Evolutionary conservation across 2,797 vertebrate genomes (phyloP).

Genomic region (Phrynocephalus vlangalii): DNA sequence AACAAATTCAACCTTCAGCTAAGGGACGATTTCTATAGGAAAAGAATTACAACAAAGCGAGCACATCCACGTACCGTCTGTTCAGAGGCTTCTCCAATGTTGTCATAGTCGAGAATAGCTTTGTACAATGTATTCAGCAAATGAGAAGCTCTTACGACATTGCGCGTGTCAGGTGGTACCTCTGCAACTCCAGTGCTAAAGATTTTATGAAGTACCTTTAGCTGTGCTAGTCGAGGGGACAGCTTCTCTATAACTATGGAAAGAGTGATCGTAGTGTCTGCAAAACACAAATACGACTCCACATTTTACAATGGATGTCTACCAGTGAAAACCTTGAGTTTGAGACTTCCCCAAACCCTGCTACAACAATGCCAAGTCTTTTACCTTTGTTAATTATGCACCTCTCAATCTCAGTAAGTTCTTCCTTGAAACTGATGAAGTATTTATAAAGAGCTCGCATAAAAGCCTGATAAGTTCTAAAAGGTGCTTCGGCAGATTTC

Average conservation of each 20-base stretch:
- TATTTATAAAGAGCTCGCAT: conserved; percentile 98
- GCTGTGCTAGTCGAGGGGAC: conserved; percentile 90
- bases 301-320: conserved; percentile 7
- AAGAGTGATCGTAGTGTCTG: conserved; percentile 93
- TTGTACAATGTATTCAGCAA: conserved; percentile 97
- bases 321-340: conserved; percentile 19
- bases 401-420: conserved; percentile 91
- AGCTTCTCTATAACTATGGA: conserved; percentile 89
- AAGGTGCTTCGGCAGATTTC: conserved; percentile 89
- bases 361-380: background rate
- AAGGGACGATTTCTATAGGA: background rate
- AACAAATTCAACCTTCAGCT: background rate
- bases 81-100: conserved; percentile 92
- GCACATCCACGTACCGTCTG: conserved; percentile 84
- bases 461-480: conserved; percentile 97
- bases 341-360: background rate
- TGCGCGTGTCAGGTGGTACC: conserved; percentile 92
- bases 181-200: conserved; percentile 97
- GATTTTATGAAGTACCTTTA: conserved; percentile 93
- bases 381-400: conserved; percentile 90
- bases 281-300: background rate
- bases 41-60: background rate
- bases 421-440: conserved; percentile 93
- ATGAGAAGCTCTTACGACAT: conserved; percentile 95
- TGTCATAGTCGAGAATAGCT: conserved; percentile 96